Evolutionary conservation across 2,113 vertebrate species (phyloP), one percentile per base, ranked within the genome.

Genomic region (Thryonomys swinderianus): DNA sequence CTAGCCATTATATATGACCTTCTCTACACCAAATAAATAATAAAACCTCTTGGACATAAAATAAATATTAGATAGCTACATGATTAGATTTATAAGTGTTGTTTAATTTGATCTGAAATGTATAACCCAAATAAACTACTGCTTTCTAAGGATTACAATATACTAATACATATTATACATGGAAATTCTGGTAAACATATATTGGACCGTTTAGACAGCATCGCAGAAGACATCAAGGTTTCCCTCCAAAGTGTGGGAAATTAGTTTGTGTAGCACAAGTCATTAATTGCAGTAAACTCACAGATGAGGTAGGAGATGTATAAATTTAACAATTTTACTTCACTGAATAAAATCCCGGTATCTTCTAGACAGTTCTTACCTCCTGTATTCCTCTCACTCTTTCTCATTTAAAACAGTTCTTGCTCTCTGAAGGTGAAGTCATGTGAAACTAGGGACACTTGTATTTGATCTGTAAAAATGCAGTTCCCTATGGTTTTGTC

Each of bases 31-130:
- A 69, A 69, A 69, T 66, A n/a, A 66, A 66, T 71, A 71, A 40
- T 48, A 76, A 76, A 48, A 32, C 16, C 48, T 8, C 3, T 76
- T 76, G 42, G 48, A 48, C 3, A 76, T 32, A 48, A 16, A 27
- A 45, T 45, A 71, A 48, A 32, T 76, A 17, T 32, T 42, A 76
- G 20, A 37, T 76, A 78, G 4, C 20, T 27, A 59, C 13, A n/a
- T 78, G 78, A 66, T 76, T 42, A 82, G 42, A 85, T 88, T 94
- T 93, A 42, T 21, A 32, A 32, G 25, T 86, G 4, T 67, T 94
- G 45, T 71, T 78, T 92, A 74, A 61, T 0, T 16, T 93, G 61
- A 18, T 1, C 4, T 12, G n/a, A 61, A 79, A 85, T 14, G 64
- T 37, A 34, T 1, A 64, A 37, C 51, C 51, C 88, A 62, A 87